Evolutionary conservation across 1,140 invertebrate species (phyloP), one percentile per base, ranked within the genome.

Genomic region (Panulirus ornatus): DNA sequence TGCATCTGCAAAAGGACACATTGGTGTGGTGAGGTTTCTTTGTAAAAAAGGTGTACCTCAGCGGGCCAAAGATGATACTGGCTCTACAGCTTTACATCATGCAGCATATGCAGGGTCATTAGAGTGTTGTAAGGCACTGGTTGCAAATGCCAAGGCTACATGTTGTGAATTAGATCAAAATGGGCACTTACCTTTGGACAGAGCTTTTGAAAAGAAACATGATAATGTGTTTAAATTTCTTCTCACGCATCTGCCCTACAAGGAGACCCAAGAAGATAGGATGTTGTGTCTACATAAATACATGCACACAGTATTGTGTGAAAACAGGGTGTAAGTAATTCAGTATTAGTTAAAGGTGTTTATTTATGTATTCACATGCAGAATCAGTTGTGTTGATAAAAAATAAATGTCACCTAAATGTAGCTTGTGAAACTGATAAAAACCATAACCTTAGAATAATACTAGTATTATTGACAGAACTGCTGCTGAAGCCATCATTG

Each of bases 171-270:
- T 51, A 34, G 88, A 89, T 58, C 88, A 83, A 2, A 54, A 89
- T 58, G 70, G 81, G 14, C 75, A 83, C n/a, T 34, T 83, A 9
- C 88, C 88, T 19, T 22, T 89, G 14, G 79, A 89, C 51, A 89
- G 66, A 75, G 88, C 88, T 30, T 89, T 76, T 75, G 81, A 84
- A 42, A 83, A 84, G 0, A 82, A 82, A 44, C 88, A 89, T 89
- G 88, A 89, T 47, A 16, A 75, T 6, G 81, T 84, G 6, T 89
- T 89, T 44, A 76, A 44, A 73, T 83, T 89, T 51, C 79, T 89
- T 14, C 88, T 89, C 1, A 8, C 40, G 38, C 38, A 89, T 11
- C 42, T 89, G 36, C 70, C 70, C 34, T 51, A 75, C 70, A 89
- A 84, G 40, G 54, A 88, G 2, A 22, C 36, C 16, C 30, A 89